Evolutionary conservation across 2,113 vertebrate species (phyloP), one percentile per base, ranked within the genome.

Genomic region (Ibidorhyncha struthersii): DNA sequence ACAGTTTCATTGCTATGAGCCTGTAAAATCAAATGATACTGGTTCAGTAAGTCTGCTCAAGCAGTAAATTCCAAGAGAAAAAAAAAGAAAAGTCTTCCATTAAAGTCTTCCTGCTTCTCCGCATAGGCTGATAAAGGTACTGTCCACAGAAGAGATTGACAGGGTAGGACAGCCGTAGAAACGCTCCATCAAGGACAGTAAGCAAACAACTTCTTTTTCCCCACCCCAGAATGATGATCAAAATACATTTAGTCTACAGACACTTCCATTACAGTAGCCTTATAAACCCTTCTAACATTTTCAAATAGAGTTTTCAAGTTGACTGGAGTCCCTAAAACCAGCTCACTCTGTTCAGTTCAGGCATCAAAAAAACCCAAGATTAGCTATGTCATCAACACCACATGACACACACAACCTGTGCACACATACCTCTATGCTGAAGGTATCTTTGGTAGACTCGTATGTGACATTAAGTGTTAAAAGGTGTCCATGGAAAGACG

Each of bases 391-490:
- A 67, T 20, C 18, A 59, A 52, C 11, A n/a, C 2, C 0, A 2
- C 30, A 43, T 1, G 20, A 66, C 65, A 70, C 12, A 53, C 10
- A 5, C 3, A 49, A 3, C 53, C 41, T 61, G 47, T 30, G 50
- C 62, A 86, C 49, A 93, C 96, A 32, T 97, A 99, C 99, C 99
- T 99, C 99, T 96, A 99, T 97, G 93, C 98, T 98, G 97, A 99
- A 99, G 66, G 99, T 99, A 98, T 99, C 99, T 99, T 99, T 99
- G 99, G 99, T 99, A 98, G 99, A 99, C 96, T 99, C 99, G 3
- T 99, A 99, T 2, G 99, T 99, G 95, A 99, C 98, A 93, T 99
- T 99, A 80, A 99, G 99, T 36, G 99, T 99, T 97, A 99, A 98
- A 81, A 99, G 98, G 98, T 99, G 99, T 98, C 99, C 99, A 38